A percentile compares a stretch with the other conserved stretches of the same genome.
These are phyloP conservation scores for Piprites chloris DNA, from an alignment of 2,113 vertebrate genomes.

Conservation along the genomic window DNA sequence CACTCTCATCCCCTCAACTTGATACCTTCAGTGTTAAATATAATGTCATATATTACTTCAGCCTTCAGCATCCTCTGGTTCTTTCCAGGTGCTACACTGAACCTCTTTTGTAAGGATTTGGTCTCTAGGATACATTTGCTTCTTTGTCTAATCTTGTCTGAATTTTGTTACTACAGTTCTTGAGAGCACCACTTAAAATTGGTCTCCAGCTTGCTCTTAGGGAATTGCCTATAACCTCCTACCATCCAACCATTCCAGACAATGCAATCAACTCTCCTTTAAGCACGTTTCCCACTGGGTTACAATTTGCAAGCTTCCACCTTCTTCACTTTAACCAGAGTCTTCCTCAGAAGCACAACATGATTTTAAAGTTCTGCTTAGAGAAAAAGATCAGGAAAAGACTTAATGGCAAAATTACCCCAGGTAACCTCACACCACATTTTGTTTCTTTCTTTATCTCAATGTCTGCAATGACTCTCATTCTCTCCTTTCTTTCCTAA, in stretches of 20 bases:
- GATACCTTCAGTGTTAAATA: not conserved
- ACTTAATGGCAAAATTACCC: not conserved
- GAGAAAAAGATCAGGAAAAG: not conserved
- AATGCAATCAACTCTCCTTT: fast-evolving
- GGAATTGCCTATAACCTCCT: not conserved
- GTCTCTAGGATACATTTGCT: not conserved
- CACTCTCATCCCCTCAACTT: not conserved
- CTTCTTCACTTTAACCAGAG: not conserved
- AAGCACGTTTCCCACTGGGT: not conserved
- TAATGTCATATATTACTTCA: not conserved
- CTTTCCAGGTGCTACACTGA: not conserved
- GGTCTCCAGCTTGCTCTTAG: not conserved
- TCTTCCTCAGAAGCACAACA: not conserved
- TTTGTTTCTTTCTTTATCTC: not conserved
- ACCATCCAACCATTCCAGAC: not conserved
- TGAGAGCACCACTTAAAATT: not conserved
- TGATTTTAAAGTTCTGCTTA: not conserved
- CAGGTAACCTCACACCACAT: not conserved
- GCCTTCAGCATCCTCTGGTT: not conserved
- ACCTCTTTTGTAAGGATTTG: not conserved
- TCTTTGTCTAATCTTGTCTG: not conserved
- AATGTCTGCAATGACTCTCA: not conserved
- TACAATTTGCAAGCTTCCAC: not conserved
- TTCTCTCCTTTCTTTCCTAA: not conserved
- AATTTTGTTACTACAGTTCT: not conserved